phyloP scores from a whole-genome alignment of 2,888 invertebrate species.

The Pelosia muscerda region DNA sequence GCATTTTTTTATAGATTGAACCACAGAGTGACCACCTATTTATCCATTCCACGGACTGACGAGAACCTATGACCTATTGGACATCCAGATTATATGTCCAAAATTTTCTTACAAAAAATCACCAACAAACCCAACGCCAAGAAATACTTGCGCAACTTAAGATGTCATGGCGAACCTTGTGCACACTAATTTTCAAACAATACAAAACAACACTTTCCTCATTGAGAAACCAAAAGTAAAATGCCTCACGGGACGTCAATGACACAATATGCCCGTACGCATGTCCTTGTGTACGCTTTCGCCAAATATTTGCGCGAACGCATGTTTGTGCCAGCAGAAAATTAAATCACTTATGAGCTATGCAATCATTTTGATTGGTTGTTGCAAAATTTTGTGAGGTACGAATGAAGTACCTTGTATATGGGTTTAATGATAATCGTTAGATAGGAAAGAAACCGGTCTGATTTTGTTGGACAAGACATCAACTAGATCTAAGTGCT shows the following conservation, averaged over 20 bases:
- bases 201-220: conserved; percentile 18
- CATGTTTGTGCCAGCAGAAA: conserved; percentile 39
- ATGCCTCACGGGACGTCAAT: conserved; percentile 44
- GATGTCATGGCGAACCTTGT: conserved; percentile 3
- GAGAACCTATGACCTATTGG: background rate
- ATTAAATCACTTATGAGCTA: conserved; percentile 36
- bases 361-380: conserved; percentile 35
- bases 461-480: background rate
- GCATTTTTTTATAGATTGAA: no score
- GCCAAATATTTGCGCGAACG: conserved; percentile 44
- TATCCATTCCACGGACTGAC: no score
- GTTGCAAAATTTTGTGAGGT: conserved; percentile 36
- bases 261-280: conserved; percentile 45
- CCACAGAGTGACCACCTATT: no score
- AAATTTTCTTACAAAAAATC: background rate
- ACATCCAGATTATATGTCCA: background rate
- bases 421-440: background rate
- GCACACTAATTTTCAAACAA: background rate
- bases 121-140: background rate
- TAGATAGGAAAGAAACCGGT: background rate
- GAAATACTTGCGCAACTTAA: background rate
- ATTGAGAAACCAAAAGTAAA: conserved; percentile 36
- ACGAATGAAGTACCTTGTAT: conserved; percentile 14
- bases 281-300: conserved; percentile 53
- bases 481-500: background rate